Conservation (phyloP, 2,888 invertebrate genomes). For the Teleogryllus oceanicus region DNA sequence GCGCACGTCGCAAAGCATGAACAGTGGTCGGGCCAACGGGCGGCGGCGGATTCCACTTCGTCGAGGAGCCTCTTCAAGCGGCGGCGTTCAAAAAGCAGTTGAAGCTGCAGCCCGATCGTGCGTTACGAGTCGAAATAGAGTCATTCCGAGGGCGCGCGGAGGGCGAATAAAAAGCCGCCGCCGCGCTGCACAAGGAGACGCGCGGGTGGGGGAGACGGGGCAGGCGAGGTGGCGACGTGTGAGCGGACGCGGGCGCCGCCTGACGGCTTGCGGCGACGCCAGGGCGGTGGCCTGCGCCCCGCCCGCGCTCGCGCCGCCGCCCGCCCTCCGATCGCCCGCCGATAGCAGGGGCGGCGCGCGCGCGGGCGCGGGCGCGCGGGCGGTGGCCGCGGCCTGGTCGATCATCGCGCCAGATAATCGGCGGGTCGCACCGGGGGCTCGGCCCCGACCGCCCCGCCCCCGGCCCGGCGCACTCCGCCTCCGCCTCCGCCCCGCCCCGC, state of each 20-base stretch:
- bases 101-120: background rate
- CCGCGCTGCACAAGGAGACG: conserved; percentile 20
- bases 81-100: conserved; percentile 9
- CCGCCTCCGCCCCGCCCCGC: no score
- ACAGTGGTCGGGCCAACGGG: background rate
- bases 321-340: conserved; percentile 2
- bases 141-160: conserved; percentile 5
- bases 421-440: background rate
- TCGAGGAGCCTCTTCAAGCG: background rate
- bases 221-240: background rate
- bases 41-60: background rate
- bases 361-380: background rate
- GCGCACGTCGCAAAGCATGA: background rate
- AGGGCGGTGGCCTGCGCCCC: background rate
- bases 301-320: background rate
- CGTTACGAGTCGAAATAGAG: conserved; percentile 11
- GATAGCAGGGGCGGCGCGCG: background rate
- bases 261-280: background rate
- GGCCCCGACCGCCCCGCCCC: no score
- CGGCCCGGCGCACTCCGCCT: no score
- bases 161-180: background rate
- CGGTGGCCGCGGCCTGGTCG: background rate
- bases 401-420: conserved; percentile 10
- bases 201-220: background rate
- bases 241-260: background rate